Evolutionary conservation across 92 coral and sea anemone genomes (phyloP).

Genomic region (Porites rus): DNA sequence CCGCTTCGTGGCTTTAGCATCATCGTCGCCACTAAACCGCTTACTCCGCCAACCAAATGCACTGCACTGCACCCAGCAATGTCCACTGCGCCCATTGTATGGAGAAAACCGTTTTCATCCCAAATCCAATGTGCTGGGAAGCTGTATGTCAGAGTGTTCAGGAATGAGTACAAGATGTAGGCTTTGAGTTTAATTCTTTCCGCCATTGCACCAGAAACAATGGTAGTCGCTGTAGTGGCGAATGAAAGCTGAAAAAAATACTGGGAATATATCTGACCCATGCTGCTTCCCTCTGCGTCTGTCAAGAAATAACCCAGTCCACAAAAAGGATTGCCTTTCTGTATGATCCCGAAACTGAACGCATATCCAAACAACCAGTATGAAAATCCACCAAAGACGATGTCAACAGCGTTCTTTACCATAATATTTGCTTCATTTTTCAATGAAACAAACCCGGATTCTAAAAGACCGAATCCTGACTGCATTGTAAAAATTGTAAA

Average conservation of each 20-base stretch:
- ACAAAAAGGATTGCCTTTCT: constrained; percentile 66
- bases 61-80: constrained; percentile 95
- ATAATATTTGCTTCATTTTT: constrained; percentile 16
- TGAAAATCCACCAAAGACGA: constrained; percentile 84
- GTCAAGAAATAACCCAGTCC: constrained; percentile 78
- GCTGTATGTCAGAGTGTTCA: constrained; percentile 79
- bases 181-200: constrained; percentile 20
- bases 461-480: constrained; percentile 85
- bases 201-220: no score
- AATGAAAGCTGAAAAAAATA: constrained; percentile 88
- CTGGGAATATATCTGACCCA: constrained; percentile 84
- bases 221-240: constrained; percentile 34
- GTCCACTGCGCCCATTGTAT: constrained; percentile 47
- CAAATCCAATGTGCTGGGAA: constrained; percentile 43
- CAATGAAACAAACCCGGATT: constrained; percentile 81
- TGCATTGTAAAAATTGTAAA: constrained; percentile 90
- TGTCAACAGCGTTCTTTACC: constrained; percentile 47
- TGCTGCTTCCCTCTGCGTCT: constrained; percentile 73
- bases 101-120: constrained; percentile 73
- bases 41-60: constrained; percentile 91
- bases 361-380: constrained; percentile 94
- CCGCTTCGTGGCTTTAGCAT: constrained; percentile 80
- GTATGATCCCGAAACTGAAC: constrained; percentile 66
- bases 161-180: constrained; percentile 77
- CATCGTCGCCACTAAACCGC: constrained; percentile 80